Evolutionary conservation across 2,113 vertebrate genomes (phyloP).

Genomic region (Hypomesus transpacificus): DNA sequence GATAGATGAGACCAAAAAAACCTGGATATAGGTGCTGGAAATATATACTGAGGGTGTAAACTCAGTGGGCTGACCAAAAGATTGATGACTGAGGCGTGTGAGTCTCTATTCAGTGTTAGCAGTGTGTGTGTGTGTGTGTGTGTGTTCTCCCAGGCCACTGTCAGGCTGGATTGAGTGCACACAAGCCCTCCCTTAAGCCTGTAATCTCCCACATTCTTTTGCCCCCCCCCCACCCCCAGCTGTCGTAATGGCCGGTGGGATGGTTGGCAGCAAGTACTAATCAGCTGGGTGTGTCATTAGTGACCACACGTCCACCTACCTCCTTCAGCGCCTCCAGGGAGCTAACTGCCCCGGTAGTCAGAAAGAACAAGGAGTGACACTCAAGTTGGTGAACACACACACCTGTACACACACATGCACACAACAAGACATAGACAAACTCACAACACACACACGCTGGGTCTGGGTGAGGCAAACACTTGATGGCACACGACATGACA

Average conservation of each 20-base stretch:
- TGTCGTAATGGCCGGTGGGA: constrained; percentile 19
- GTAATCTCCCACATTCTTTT: constrained; percentile 42
- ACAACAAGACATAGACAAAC: background rate
- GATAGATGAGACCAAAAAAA: constrained; percentile 21
- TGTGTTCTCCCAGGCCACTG: constrained; percentile 22
- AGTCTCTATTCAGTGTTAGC: background rate
- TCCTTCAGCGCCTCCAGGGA: constrained; percentile 13
- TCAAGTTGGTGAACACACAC: background rate
- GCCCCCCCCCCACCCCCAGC: constrained; percentile 10
- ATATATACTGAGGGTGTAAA: constrained; percentile 17
- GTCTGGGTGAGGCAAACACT: background rate
- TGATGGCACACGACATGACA: background rate
- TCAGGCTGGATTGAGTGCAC: constrained; percentile 20
- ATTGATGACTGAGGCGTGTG: background rate
- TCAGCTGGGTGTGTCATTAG: constrained; percentile 39
- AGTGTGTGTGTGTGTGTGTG: constrained; percentile 7
- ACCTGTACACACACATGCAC: background rate
- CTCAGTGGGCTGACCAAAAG: background rate
- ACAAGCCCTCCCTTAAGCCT: constrained; percentile 7
- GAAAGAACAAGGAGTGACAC: background rate
- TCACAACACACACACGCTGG: no score
- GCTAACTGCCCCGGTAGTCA: constrained; percentile 13
- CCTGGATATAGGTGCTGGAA: constrained; percentile 15
- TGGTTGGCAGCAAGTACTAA: constrained; percentile 5
- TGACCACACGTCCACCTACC: constrained; percentile 16